Conservation (phyloP, 2,888 invertebrate genomes). For the Cryptocephalus primarius region DNA sequence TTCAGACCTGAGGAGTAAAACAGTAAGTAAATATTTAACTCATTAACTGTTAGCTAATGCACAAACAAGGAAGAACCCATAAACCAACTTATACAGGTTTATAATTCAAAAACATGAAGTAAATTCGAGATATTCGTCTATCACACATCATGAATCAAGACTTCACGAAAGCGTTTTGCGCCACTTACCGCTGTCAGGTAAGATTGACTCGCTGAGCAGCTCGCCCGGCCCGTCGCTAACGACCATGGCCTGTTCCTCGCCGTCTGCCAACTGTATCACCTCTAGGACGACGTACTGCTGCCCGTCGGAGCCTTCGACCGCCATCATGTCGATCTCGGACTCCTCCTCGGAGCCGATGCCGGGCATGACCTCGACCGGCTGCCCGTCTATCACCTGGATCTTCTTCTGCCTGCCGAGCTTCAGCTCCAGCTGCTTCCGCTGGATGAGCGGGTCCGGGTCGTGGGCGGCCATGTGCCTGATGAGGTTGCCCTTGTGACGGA, state of each 20-base stretch:
- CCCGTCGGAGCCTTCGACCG: constrained; percentile 60
- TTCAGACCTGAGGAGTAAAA: constrained; percentile 29
- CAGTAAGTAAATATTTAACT: constrained; percentile 11
- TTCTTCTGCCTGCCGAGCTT: constrained; percentile 71
- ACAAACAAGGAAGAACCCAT: constrained; percentile 11
- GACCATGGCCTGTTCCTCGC: constrained; percentile 54
- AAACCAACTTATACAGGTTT: no score
- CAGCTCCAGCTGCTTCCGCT: constrained; percentile 61
- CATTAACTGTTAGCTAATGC: not conserved
- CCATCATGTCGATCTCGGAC: constrained; percentile 51
- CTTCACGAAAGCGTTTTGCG: no score
- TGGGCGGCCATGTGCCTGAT: constrained; percentile 87
- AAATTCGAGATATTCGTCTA: no score
- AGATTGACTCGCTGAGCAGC: constrained; percentile 36
- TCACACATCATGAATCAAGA: no score
- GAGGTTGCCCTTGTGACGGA: constrained; percentile 73
- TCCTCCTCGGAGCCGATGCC: constrained; percentile 39
- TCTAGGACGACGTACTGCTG: constrained; percentile 85
- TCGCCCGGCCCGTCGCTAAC: constrained; percentile 37
- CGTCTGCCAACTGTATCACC: constrained; percentile 66
- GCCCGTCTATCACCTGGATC: constrained; percentile 53
- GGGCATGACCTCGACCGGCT: constrained; percentile 36
- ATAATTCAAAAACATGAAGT: no score
- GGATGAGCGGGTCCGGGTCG: constrained; percentile 71
- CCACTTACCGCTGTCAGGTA: constrained; percentile 29